phyloP scores from a whole-genome alignment of 2,113 vertebrate species.

The Carassius gibelio region DNA sequence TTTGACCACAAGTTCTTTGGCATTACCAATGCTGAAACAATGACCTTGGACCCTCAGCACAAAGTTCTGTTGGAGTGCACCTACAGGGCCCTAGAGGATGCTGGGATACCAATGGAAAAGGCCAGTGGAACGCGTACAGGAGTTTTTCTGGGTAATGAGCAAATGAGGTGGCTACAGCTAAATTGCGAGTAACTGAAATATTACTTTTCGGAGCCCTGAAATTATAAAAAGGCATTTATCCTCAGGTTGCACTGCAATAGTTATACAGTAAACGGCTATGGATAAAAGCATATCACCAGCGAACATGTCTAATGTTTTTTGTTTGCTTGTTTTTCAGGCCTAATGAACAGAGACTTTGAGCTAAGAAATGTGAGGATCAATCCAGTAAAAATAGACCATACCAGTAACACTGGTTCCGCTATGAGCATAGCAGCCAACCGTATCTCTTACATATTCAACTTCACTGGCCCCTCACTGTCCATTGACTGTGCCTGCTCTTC shows the following conservation, averaged over 20 bases:
- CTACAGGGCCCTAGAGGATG: constrained; percentile 81
- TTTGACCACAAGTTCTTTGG: constrained; percentile 83
- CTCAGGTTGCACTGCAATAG: neutral
- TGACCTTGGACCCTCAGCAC: constrained; percentile 81
- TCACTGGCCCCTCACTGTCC: constrained; percentile 83
- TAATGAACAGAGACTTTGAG: constrained; percentile 87
- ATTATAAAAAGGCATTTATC: neutral
- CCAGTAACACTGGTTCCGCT: constrained; percentile 76
- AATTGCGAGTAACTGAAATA: no score
- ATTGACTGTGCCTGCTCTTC: constrained; percentile 86
- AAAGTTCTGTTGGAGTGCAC: constrained; percentile 82
- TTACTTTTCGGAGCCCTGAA: neutral
- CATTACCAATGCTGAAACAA: constrained; percentile 78
- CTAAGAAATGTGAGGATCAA: constrained; percentile 41
- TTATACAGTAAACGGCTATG: neutral
- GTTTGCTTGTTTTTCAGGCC: constrained; percentile 65
- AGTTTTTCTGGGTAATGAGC: constrained; percentile 77
- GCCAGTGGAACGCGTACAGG: constrained; percentile 80
- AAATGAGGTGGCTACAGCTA: no score
- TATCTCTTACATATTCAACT: constrained; percentile 83
- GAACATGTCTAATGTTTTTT: neutral
- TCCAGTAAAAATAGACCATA: constrained; percentile 75
- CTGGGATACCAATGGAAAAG: constrained; percentile 80
- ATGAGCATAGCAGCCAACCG: constrained; percentile 85
- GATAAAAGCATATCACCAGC: neutral